A percentile compares a stretch with the other conserved stretches of the same genome.
Evolutionary conservation across 2,113 vertebrate species (phyloP).

Genomic region (Xiphophorus maculatus): DNA sequence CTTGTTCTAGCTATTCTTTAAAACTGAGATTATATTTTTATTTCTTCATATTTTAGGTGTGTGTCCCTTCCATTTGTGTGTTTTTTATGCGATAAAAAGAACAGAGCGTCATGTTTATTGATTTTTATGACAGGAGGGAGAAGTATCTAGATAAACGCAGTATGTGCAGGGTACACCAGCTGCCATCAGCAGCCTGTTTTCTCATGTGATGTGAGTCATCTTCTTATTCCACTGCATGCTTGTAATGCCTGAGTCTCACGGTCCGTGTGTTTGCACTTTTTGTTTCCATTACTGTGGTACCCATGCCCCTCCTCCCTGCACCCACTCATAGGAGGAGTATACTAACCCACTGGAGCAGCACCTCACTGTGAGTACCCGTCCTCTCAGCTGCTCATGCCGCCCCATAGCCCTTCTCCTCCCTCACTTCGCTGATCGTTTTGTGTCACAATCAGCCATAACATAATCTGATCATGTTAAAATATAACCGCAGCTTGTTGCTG

Average conservation of each 20-base stretch:
- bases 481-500: conserved; percentile 38
- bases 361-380: conserved; percentile 90
- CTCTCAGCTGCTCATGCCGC: conserved; percentile 49
- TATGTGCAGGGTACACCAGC: not conserved
- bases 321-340: conserved; percentile 85
- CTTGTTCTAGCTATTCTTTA: not conserved
- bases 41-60: not conserved
- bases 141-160: not conserved
- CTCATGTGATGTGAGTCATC: conserved; percentile 27
- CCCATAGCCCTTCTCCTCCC: conserved; percentile 24
- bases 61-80: not conserved
- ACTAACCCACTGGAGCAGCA: conserved; percentile 92
- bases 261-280: conserved; percentile 66
- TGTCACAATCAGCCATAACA: conserved; percentile 17
- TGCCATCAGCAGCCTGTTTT: conserved; percentile 11
- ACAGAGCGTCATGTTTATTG: not conserved
- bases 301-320: conserved; percentile 57
- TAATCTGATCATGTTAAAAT: conserved; percentile 24
- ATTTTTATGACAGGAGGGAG: not conserved
- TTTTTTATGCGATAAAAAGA: not conserved
- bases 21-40: not conserved
- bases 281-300: conserved; percentile 66
- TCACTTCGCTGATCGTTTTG: conserved; percentile 25
- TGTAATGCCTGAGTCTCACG: conserved; percentile 62
- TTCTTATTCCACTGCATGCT: conserved; percentile 56